Evolutionary conservation across 2,797 vertebrate species (phyloP).

Genomic region (Hemibagrus guttatus): DNA sequence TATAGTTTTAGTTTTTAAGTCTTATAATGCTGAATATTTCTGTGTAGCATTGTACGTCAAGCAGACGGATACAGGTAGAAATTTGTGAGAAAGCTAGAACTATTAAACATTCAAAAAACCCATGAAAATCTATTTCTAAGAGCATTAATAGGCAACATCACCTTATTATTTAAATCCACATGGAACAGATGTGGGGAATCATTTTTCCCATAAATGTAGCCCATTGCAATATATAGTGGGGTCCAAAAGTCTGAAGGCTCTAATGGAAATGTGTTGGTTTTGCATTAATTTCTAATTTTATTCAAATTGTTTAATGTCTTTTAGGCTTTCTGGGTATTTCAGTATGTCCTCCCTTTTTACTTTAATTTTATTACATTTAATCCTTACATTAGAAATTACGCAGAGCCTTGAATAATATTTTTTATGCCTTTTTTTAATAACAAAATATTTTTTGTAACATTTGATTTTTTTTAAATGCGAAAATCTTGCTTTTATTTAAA

Average conservation of each 20-base stretch:
- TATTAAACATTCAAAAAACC: background rate
- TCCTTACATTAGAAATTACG: background rate
- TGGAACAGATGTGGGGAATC: background rate
- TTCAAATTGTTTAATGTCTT: too few relatives aligned
- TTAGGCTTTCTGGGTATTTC: background rate
- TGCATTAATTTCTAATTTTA: background rate
- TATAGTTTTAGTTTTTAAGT: background rate
- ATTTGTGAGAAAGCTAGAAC: background rate
- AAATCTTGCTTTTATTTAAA: too few relatives aligned
- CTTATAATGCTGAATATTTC: background rate
- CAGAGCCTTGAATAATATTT: background rate
- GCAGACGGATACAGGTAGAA: background rate
- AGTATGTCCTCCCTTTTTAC: too few relatives aligned
- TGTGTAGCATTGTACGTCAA: background rate
- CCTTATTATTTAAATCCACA: background rate
- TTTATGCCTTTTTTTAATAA: too few relatives aligned
- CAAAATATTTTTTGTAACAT: too few relatives aligned
- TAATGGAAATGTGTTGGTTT: background rate
- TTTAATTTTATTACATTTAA: background rate
- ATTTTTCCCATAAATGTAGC: background rate
- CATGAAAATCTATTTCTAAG: background rate
- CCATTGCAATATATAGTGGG: background rate
- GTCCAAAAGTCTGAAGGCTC: background rate
- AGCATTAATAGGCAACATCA: background rate
- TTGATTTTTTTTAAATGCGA: too few relatives aligned